These are phyloP conservation scores for Noctua janthe DNA, from an alignment of 2,888 invertebrate genomes.

Conservation along the genomic window DNA sequence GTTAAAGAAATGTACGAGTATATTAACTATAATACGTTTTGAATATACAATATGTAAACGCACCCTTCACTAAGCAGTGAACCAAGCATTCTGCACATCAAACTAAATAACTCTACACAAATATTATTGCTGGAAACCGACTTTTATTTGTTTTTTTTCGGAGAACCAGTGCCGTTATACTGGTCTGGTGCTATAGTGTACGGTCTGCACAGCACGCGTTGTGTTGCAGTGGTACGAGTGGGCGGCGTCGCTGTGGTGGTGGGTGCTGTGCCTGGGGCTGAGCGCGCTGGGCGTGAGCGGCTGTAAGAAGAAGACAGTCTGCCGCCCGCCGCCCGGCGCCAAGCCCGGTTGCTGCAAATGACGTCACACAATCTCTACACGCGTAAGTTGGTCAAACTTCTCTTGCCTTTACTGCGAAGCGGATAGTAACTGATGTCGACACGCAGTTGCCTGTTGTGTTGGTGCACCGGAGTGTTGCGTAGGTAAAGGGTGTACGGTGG, in stretches of 20 bases:
- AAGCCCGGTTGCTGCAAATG: conserved; percentile 78
- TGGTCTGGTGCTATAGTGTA: not conserved
- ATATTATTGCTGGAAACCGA: too few species aligned
- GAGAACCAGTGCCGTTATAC: not conserved
- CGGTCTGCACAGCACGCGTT: not conserved
- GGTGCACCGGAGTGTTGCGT: not conserved
- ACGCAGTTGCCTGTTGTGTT: not conserved
- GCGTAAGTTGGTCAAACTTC: not conserved
- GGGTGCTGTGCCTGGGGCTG: conserved; percentile 68
- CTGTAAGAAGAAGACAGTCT: conserved; percentile 82
- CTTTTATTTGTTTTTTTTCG: too few species aligned
- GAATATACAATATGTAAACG: too few species aligned
- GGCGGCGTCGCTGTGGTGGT: conserved; percentile 69
- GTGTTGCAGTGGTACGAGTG: conserved; percentile 55
- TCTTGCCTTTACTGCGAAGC: not conserved
- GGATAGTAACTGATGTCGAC: not conserved
- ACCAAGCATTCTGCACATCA: too few species aligned
- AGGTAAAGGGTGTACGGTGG: too few species aligned
- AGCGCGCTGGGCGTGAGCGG: conserved; percentile 67
- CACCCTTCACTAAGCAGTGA: too few species aligned
- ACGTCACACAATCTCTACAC: not conserved
- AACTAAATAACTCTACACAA: too few species aligned
- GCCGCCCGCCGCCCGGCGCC: conserved; percentile 84
- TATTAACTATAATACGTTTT: too few species aligned
- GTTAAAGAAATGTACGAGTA: too few species aligned